Evolutionary conservation across 64 coral and sea anemone species (phyloP), one percentile per base, ranked within the genome.

Genomic region (Orbicella faveolata): DNA sequence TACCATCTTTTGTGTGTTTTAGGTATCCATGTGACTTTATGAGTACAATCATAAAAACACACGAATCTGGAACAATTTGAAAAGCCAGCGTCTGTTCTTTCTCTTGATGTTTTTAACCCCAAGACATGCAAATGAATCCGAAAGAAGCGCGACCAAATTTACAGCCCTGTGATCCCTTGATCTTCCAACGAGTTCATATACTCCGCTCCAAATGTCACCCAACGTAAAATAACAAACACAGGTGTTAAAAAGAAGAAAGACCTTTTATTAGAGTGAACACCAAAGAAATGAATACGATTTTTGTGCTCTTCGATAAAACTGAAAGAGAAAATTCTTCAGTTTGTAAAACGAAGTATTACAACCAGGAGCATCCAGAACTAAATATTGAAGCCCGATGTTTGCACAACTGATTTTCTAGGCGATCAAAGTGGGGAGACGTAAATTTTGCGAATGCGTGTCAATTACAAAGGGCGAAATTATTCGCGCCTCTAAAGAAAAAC

Each of bases 391-490:
- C 8, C 54, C 3, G 9, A 15, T 81, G 30, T 82, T 61, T 64
- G 19, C 14, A 41, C 23, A 25, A 52, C 23, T 26, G n/a, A 70
- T 52, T 26, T 6, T 23, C 2, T 10, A 8, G 17, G 63, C 14
- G 63, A 84, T 6, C 10, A 21, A 70, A 69, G 52, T 51, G 21
- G 25, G 70, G 53, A 72, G 16, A 62, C 1, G 6, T 52, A 33
- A 16, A 39, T 68, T 66, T 84, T 4, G 36, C 81, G 21, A 72
- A 70, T 52, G 61, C 64, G 82, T 84, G 63, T 72, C 39, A 48
- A 84, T 84, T 51, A 25, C 37, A 70, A 84, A 73, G 82, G 52
- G 82, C 37, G 82, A 69, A 41, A 51, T 84, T 44, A 10, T 73
- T 72, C 63, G 39, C 82, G 36, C 65, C 63, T 84, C 11, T 15